Evolutionary conservation across 1,140 invertebrate genomes (phyloP), one percentile per base, ranked within the genome.

Genomic region (Antheraea pernyi): DNA sequence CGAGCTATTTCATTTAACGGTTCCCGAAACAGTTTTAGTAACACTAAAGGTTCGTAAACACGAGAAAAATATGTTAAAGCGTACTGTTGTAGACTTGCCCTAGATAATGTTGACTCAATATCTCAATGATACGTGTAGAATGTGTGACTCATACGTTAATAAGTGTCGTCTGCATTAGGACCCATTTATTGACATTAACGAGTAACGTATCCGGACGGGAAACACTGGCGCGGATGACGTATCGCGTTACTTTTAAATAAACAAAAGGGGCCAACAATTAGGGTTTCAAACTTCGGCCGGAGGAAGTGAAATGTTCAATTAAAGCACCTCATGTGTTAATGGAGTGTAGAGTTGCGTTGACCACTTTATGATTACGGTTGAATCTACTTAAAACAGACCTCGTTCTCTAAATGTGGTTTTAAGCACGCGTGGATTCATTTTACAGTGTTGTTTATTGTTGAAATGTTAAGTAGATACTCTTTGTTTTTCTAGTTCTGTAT

Each of bases 141-240:
- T 42, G 39, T 42, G 48, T 88, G 85, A 88, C 65, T 89, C 86
- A 89, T 76, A 77, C 70, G 78, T 84, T 89, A 89, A 86, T 87
- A 89, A 86, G 82, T 83, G 78, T 74, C 77, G 76, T 76, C 73
- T 76, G 78, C 78, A 88, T 89, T 87, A 83, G 85, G 77, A 74
- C 80, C 81, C 81, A 76, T 84, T 75, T 89, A 89, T 89, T 89
- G 89, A 91, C 87, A 85, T 74, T 84, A 88, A 89, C 84, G 77
- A 87, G 81, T 78, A 81, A 79, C 77, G 77, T 84, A 85, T 91
- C 88, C 86, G 84, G 77, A 67, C 69, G 79, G 78, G 76, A 78
- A 78, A 75, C 69, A 73, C 67, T 76, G 77, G 77, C 85, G 78
- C 85, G 80, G 74, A 82, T 90, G 85, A 86, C 84, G 74, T 85